Evolutionary conservation across 2,113 vertebrate species (phyloP), one percentile per base, ranked within the genome.

Genomic region (Calcarius ornatus): DNA sequence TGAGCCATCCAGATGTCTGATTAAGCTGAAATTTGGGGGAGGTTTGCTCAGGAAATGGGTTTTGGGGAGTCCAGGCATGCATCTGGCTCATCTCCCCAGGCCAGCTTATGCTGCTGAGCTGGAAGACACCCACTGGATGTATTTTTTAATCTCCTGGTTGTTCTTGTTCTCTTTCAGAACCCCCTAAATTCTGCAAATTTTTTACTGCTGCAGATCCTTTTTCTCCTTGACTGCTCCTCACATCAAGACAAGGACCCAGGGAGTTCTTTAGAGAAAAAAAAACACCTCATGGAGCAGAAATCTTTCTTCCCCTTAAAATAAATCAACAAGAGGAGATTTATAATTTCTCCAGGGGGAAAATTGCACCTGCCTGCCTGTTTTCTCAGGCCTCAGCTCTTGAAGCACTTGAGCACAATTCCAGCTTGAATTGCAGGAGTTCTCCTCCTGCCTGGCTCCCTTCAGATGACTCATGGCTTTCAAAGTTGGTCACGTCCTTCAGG

Each of bases 401-500:
- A 73, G 92, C 50, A 59, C 94, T 94, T 88, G 50, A 93, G 51
- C 82, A 66, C 28, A 86, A 85, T 80, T 76, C 90, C 47, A 82
- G 56, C 42, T 54, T 37, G 76, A 90, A 94, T 94, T 83, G 60
- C 51, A 71, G 3, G 35, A 90, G 47, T 81, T 92, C 37, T 95
- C 16, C 88, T 73, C 30, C 85, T 61, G 70, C 66, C 57, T 45
- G 63, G 37, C 75, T 94, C 86, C 7, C 1, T 3, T 21, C 0
- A 3, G 50, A 86, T 96, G 95, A 96, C 82, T 97, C 86, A 88
- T 3, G 35, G 64, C 15, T 92, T 90, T 81, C 53, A 6, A 50
- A 93, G 94, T 75, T 83, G 82, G 92, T 92, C 91, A n/a, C 2
- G 9, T 96, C 80, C 90, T 94, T 88, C 85, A 76, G 79, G 78